Base-by-base conservation (phyloP, 2,888 invertebrate genomes). In the Drosophila meridionalis region DNA sequence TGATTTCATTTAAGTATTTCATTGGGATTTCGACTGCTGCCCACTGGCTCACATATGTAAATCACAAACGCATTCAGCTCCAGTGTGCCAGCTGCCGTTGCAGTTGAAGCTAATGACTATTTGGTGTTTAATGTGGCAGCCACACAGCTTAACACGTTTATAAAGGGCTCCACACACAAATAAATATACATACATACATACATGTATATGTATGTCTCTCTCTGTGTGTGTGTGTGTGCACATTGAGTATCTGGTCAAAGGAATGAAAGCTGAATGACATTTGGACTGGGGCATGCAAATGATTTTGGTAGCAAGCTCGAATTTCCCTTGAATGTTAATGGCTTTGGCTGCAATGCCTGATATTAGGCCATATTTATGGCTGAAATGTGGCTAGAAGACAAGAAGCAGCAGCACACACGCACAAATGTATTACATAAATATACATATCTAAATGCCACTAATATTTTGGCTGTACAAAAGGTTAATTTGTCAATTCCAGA, bases 61-160 rank as follows among this genome's bases (percentile, higher is more conserved):
- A 78, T 81, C 65, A 77, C 72, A 77, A 81, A 72, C 73, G 78
- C 34, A 55, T 56, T 26, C 40, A 9, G 14, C 30, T 8, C 9
- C 56, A 42, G 36, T 30, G 26, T 32, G 26, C 30, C 60, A 12
- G 34, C 47, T n/a, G 6, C 47, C 42, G 36, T 57, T 36, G 55
- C 66, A 48, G 45, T 48, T 69, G 70, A 78, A 64, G 82, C 82
- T 82, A 89, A 87, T 89, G 82, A 72, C 76, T 82, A 76, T 82
- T 89, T 82, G 80, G 88, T 89, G 88, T 78, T 85, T 73, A 73
- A 82, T 82, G 75, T 71, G 67, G 66, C 78, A 68, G 78, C 82
- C 73, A 78, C 68, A 78, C 82, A 81, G 80, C 82, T 80, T 83
- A 76, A 66, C 85, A 78, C 85, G 62, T 82, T 71, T 62, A 71